A percentile compares a stretch with the other conserved stretches of the same genome.
Conservation (phyloP, 1,140 invertebrate species). For the Lepeophtheirus salmonis region DNA sequence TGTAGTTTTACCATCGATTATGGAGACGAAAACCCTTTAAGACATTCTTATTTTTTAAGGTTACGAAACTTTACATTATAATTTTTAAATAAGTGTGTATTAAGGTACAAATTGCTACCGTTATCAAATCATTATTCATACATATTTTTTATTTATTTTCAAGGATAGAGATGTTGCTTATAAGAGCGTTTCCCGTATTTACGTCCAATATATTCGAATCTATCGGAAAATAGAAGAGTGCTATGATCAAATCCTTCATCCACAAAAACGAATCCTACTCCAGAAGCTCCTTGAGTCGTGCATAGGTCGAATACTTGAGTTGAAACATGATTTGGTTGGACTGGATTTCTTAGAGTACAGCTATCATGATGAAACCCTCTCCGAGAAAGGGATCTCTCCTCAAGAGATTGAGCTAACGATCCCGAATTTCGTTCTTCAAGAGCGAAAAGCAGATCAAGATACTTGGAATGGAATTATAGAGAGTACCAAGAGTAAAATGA, state of each 20-base stretch:
- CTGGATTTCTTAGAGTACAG: conserved; percentile 38
- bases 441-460: conserved; percentile 22
- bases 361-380: conserved; percentile 33
- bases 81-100: too few species aligned
- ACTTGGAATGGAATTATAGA: conserved; percentile 27
- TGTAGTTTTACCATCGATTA: too few species aligned
- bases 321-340: conserved; percentile 61
- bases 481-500: conserved; percentile 2
- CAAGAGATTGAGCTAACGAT: conserved; percentile 33
- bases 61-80: too few species aligned
- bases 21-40: too few species aligned
- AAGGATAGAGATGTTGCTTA: conserved; percentile 7
- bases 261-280: conserved; percentile 66
- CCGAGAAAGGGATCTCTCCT: conserved; percentile 32
- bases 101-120: too few species aligned
- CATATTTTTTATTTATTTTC: neutral
- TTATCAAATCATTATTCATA: too few species aligned
- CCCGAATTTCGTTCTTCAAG: conserved; percentile 29
- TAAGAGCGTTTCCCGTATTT: conserved; percentile 30
- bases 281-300: conserved; percentile 54
- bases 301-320: conserved; percentile 44
- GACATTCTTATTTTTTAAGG: too few species aligned
- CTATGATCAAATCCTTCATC: conserved; percentile 76
- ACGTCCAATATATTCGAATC: conserved; percentile 56
- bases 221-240: conserved; percentile 53